phyloP scores from a whole-genome alignment of 2,113 vertebrate species.

The Aramus guarauna region DNA sequence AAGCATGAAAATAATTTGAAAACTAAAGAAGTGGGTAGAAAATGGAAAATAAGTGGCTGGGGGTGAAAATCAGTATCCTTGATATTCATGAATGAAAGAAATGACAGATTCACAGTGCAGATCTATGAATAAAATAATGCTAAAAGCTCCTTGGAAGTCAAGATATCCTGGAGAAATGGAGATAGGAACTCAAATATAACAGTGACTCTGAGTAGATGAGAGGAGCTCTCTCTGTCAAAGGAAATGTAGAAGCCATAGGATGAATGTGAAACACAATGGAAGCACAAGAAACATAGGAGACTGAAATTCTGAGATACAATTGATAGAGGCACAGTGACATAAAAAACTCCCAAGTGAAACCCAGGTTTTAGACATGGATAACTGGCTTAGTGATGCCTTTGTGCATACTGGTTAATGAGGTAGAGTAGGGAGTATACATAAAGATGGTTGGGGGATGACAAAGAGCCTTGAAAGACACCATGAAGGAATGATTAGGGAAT shows the following conservation, averaged over 20 bases:
- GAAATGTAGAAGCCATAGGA: background rate
- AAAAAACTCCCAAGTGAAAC: background rate
- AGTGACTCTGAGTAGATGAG: background rate
- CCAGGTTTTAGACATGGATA: background rate
- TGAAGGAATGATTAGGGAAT: background rate
- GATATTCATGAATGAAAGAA: background rate
- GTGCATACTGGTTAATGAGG: background rate
- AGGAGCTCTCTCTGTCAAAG: background rate
- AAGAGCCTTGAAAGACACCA: background rate
- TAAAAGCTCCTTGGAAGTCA: background rate
- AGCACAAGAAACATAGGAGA: background rate
- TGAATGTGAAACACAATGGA: background rate
- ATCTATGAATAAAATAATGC: background rate
- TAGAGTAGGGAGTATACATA: background rate
- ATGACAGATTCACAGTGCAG: background rate
- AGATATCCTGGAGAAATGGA: background rate
- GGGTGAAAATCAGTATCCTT: background rate
- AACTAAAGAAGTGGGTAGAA: background rate
- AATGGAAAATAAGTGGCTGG: background rate
- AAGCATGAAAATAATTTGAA: background rate
- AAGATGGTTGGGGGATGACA: background rate
- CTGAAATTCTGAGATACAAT: background rate
- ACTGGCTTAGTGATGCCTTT: background rate
- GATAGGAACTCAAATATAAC: background rate
- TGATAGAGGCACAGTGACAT: background rate